These are phyloP conservation scores for Siniperca chuatsi DNA, from an alignment of 2,113 vertebrate genomes.

Conservation along the genomic window DNA sequence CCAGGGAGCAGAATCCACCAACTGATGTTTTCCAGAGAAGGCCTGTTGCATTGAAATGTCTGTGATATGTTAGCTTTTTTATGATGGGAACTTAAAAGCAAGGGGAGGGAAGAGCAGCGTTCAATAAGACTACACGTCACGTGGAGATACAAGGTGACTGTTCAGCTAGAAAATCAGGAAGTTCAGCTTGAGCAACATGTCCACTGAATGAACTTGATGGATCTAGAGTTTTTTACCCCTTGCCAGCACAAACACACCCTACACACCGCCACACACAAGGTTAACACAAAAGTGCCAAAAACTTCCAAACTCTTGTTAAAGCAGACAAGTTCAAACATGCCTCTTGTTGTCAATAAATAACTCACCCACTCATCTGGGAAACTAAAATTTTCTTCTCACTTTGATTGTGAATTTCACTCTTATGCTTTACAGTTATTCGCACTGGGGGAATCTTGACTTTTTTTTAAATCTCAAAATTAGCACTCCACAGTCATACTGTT, in stretches of 20 bases:
- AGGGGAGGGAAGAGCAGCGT: conserved; percentile 18
- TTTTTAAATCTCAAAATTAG: not conserved
- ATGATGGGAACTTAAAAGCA: not conserved
- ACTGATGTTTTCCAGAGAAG: conserved; percentile 23
- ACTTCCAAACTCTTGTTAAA: conserved; percentile 40
- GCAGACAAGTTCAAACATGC: conserved; percentile 57
- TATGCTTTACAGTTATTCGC: conserved; percentile 1
- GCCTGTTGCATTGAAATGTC: conserved; percentile 35
- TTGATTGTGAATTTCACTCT: not conserved
- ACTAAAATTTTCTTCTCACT: conserved; percentile 26
- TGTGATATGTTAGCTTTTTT: not conserved
- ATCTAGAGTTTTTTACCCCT: conserved; percentile 64
- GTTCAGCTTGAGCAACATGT: conserved; percentile 68
- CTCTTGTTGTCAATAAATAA: conserved; percentile 66
- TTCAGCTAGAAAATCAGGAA: conserved; percentile 76
- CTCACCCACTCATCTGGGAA: conserved; percentile 52
- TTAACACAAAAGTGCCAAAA: conserved; percentile 49
- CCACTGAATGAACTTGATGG: conserved; percentile 66
- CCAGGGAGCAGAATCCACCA: conserved; percentile 19
- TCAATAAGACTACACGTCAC: conserved; percentile 43
- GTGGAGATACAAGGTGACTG: conserved; percentile 50
- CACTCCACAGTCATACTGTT: not conserved
- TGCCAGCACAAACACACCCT: conserved; percentile 21
- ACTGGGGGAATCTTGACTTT: not conserved
- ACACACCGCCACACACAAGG: conserved; percentile 5